Base-by-base conservation (phyloP, 2,888 invertebrate species). In the Spodoptera littoralis region DNA sequence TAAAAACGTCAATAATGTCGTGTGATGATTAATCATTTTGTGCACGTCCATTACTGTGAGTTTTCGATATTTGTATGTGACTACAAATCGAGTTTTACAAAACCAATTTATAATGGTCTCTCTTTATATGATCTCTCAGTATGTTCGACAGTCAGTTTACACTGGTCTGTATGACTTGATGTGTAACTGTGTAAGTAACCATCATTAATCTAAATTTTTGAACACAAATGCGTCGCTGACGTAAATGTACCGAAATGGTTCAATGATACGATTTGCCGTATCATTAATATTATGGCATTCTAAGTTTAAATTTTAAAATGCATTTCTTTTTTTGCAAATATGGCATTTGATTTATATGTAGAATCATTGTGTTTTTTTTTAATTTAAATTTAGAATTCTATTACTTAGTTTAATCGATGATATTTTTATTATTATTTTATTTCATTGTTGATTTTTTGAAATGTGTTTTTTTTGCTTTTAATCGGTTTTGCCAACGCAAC, bases 141-240 rank as follows among this genome's bases (percentile, higher is more conserved):
- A 27, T 5, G 3, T 27, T 27, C 27, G 27, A 27, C 3, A 5
- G 27, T 27, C 27, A 27, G 27, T 27, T 27, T 27, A 27, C 5
- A 27, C 27, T 27, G 27, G 27, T 27, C 27, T 27, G 27, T 27
- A 27, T 27, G 5, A 27, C 27, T 4, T 27, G 54, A 64, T 64
- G 61, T 59, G 45, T 36, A 8, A 36, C 18, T 65, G 1, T 18
- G 18, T 18, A 18, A 18, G 18, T 18, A 1, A 18, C 18, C 18
- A 86, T 88, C 91, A 91, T 92, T 88, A 88, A 92, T 92, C 89
- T 88, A 82, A 86, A 85, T 87, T 82, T 77, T 61, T 9, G 69
- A 48, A 74, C 61, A 75, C 61, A 75, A 73, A 66, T 55, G 57
- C 49, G 81, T 79, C 58, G 73, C 70, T 81, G 86, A 86, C 88